Evolutionary conservation across 2,888 invertebrate species (phyloP), one percentile per base, ranked within the genome.

Genomic region (Latrodectus hesperus): DNA sequence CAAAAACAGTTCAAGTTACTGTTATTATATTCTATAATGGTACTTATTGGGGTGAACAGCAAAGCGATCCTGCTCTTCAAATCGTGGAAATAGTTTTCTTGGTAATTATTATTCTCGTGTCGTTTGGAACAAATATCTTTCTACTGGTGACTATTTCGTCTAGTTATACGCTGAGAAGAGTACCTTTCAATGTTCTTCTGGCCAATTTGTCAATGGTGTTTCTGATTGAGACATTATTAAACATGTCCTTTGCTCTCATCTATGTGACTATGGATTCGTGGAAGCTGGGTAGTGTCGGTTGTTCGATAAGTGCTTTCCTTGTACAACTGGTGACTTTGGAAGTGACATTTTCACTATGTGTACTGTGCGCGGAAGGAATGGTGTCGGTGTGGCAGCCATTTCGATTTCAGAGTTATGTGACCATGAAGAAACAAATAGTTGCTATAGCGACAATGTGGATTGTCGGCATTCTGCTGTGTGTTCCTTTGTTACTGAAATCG

Each of bases 61-160:
- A 71, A 17, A 22, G n/a, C 0, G 84, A 88, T 38, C 84, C 84
- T 22, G 72, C 74, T 49, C 9, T 78, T 8, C 73, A 65, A 38
- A 78, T 67, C 0, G 67, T 70, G 1, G 86, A 84, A 17, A 65
- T 90, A 9, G 84, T 89, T 64, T 84, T 90, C 64, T 88, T 91
- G 38, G 89, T 90, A 1, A 22, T 91, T 9, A 75, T 91, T 22
- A 90, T 90, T 52, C 74, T 91, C 11, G 70, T 79, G 6, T 89
- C 91, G 16, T 90, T 91, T 84, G 64, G 89, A n/a, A 85, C 88
- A 1, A 90, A 91, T 77, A 60, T 89, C 16, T 90, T 91, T 70
- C 83, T 91, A 6, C 70, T 90, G 12, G 90, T 90, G 22, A 91
- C 91, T 0, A 89, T 91, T 17, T 72, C 84, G 51, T 90, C 90